phyloP scores from a whole-genome alignment of 2,113 vertebrate species.

The Eptesicus fuscus region DNA sequence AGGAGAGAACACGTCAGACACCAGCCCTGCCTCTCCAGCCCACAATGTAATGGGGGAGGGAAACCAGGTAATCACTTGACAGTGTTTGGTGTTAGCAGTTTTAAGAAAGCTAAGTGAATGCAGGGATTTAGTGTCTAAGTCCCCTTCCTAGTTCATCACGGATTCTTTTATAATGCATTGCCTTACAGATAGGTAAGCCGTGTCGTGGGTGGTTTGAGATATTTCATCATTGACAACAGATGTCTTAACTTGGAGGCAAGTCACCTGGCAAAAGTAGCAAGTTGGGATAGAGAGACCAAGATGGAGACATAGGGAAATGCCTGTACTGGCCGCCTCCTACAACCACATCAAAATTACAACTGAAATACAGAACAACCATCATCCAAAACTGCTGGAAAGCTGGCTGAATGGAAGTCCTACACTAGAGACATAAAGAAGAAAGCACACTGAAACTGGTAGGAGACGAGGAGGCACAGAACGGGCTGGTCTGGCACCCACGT shows the following conservation, averaged over 20 bases:
- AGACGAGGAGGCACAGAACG: rapidly evolving
- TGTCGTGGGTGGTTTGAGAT: neutral
- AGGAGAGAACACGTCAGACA: neutral
- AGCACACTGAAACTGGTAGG: too few species aligned
- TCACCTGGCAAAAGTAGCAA: neutral
- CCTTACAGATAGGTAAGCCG: neutral
- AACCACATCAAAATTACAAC: too few species aligned
- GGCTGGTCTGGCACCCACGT: too few species aligned
- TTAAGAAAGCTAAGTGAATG: neutral
- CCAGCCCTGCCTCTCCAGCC: neutral
- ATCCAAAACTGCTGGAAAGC: too few species aligned
- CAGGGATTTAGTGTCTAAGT: neutral
- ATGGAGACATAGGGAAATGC: too few species aligned
- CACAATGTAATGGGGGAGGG: neutral
- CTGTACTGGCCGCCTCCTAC: too few species aligned
- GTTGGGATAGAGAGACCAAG: too few species aligned
- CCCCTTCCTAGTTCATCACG: too few species aligned
- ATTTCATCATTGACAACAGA: neutral
- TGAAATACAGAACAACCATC: too few species aligned
- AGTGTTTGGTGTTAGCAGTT: neutral
- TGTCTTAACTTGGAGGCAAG: neutral
- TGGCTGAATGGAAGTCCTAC: too few species aligned
- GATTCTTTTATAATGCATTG: neutral
- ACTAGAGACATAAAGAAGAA: too few species aligned
- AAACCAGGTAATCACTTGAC: neutral